These are phyloP conservation scores for Hippolais icterina DNA, from an alignment of 2,113 vertebrate species.

Conservation along the genomic window DNA sequence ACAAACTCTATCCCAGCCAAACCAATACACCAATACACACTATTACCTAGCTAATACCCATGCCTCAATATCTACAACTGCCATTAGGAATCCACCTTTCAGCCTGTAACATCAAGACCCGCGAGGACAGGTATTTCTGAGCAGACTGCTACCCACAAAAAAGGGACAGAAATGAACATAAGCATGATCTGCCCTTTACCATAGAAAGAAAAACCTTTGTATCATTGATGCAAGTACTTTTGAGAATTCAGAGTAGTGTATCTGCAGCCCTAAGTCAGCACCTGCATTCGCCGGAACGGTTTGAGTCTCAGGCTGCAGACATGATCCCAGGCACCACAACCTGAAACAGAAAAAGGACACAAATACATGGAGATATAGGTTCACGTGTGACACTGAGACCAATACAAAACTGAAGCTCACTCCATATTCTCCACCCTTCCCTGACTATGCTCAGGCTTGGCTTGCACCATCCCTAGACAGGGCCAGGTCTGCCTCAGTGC, in stretches of 20 bases:
- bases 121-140: background rate
- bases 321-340: slow-evolving; percentile 93
- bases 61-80: background rate
- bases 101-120: background rate
- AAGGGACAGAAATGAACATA: background rate
- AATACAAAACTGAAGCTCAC: background rate
- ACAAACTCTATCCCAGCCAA: background rate
- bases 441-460: background rate
- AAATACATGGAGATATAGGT: background rate
- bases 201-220: background rate
- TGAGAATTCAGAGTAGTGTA: background rate
- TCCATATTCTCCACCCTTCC: background rate
- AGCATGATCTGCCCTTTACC: background rate
- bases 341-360: slow-evolving; percentile 64
- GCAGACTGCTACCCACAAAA: background rate
- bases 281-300: slow-evolving; percentile 94
- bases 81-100: background rate
- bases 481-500: background rate
- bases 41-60: background rate
- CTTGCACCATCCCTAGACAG: background rate
- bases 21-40: no score
- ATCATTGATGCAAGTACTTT: background rate
- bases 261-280: slow-evolving; percentile 41
- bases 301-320: slow-evolving; percentile 88
- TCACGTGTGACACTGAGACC: background rate